A percentile compares a stretch with the other conserved stretches of the same genome.
Conservation (phyloP, 2,113 vertebrate genomes). For the Clarias macrocephalus region DNA sequence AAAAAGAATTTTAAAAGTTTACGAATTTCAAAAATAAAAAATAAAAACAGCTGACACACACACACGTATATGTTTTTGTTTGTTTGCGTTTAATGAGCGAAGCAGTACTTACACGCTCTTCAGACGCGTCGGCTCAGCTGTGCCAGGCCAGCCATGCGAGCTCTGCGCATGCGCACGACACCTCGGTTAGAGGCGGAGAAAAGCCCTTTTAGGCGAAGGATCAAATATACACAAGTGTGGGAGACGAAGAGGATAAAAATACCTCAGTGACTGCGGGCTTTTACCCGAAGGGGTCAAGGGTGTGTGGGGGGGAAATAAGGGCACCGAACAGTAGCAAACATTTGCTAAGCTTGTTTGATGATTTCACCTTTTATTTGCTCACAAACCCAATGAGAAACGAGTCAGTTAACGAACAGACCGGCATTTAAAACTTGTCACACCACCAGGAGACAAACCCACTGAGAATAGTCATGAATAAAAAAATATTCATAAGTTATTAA, state of each 20-base stretch:
- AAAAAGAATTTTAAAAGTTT: not conserved
- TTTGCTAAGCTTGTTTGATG: not conserved
- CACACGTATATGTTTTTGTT: too few species aligned
- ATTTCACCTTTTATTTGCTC: not conserved
- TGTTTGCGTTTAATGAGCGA: not conserved
- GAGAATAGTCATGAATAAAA: not conserved
- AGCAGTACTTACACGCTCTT: conserved; percentile 38
- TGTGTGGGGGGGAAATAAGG: not conserved
- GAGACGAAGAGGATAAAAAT: conserved; percentile 47
- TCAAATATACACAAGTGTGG: conserved; percentile 15
- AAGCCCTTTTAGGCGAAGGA: conserved; percentile 53
- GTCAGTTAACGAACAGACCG: not conserved
- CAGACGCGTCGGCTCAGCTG: conserved; percentile 33
- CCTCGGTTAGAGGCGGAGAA: conserved; percentile 42
- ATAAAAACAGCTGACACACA: not conserved
- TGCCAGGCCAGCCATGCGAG: conserved; percentile 15
- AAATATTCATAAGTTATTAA: not conserved
- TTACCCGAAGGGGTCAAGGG: conserved; percentile 27
- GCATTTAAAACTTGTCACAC: not conserved
- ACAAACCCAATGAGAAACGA: not conserved
- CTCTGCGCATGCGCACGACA: conserved; percentile 15
- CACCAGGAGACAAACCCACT: not conserved
- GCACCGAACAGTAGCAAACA: not conserved
- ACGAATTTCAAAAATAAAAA: not conserved
- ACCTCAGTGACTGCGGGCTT: conserved; percentile 12